These are phyloP conservation scores for Nylanderia fulva DNA, from an alignment of 1,140 invertebrate genomes.

Conservation along the genomic window DNA sequence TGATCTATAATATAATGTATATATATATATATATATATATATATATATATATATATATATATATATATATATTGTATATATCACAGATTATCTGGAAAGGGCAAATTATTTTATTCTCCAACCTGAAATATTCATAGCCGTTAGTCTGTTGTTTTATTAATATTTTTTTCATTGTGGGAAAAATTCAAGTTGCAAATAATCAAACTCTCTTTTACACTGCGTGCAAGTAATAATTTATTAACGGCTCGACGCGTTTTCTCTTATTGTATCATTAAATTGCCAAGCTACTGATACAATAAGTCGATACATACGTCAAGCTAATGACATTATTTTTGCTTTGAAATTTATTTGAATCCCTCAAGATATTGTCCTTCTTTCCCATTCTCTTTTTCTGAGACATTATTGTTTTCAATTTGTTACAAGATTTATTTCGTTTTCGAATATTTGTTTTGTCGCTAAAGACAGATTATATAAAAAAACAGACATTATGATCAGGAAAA, in stretches of 20 bases:
- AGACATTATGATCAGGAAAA: background rate
- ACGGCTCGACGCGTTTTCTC: background rate
- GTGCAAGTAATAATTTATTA: background rate
- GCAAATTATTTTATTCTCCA: background rate
- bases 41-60: no score
- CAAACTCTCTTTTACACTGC: background rate
- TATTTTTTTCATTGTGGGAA: background rate
- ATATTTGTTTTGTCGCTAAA: background rate
- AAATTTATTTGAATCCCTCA: background rate
- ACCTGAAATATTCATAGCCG: background rate
- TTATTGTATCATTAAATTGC: background rate
- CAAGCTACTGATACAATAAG: no score
- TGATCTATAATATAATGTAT: background rate
- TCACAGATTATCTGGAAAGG: background rate
- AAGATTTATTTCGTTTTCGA: background rate
- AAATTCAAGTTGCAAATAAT: background rate
- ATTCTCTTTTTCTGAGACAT: background rate
- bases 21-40: no score
- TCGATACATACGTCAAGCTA: constrained; percentile 25
- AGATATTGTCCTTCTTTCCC: background rate
- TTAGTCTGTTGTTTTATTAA: background rate
- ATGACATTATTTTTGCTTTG: constrained; percentile 10
- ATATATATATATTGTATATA: background rate
- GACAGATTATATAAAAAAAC: background rate
- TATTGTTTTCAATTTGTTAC: background rate